Conservation (phyloP, 2,888 invertebrate species). For the Eupithecia pulchellata region DNA sequence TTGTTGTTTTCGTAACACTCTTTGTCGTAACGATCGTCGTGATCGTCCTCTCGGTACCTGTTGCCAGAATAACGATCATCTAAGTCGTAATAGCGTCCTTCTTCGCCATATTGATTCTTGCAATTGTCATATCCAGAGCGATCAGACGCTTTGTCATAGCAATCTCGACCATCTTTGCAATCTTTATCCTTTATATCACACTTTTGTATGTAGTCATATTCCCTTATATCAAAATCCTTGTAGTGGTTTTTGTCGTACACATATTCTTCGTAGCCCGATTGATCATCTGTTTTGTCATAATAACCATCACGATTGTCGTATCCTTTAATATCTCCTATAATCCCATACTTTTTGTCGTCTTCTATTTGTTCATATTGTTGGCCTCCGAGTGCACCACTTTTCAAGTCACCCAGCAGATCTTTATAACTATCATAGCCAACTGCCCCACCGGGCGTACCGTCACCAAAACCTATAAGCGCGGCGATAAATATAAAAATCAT, state of each 20-base stretch:
- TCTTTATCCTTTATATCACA: constrained; percentile 25
- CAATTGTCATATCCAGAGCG: constrained; percentile 24
- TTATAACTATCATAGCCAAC: constrained; percentile 10
- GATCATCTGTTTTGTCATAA: background rate
- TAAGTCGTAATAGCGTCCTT: constrained; percentile 27
- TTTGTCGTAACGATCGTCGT: background rate
- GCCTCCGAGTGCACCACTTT: background rate
- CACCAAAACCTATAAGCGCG: constrained; percentile 19
- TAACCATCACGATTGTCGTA: background rate
- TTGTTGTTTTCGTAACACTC: constrained; percentile 9
- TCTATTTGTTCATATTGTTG: background rate
- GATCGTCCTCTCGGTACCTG: background rate
- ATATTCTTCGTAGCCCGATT: background rate
- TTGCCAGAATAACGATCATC: constrained; percentile 18
- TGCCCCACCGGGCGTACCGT: constrained; percentile 9
- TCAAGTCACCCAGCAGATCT: constrained; percentile 1
- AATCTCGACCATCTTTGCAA: constrained; percentile 30
- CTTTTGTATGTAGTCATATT: constrained; percentile 26
- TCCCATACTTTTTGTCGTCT: constrained; percentile 3
- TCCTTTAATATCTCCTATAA: constrained; percentile 11
- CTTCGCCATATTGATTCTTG: constrained; percentile 23
- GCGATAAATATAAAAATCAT: constrained; percentile 27
- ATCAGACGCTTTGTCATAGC: constrained; percentile 28
- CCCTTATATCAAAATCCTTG: constrained; percentile 6
- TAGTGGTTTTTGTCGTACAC: constrained; percentile 3